These are phyloP conservation scores for Trisateles emortualis DNA, from an alignment of 2,888 invertebrate species.

Conservation along the genomic window DNA sequence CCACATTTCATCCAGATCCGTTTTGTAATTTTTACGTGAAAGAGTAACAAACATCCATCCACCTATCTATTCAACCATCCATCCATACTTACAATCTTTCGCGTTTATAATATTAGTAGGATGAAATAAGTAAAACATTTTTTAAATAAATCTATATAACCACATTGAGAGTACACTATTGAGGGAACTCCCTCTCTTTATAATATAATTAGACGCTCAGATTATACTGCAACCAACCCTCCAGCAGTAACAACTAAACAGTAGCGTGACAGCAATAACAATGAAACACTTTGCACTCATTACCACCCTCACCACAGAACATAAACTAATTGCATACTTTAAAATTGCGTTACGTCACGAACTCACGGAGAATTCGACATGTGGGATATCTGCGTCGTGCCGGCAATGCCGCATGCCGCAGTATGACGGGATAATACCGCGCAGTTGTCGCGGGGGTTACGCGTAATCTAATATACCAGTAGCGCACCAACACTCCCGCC, in stretches of 20 bases:
- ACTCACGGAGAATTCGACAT: constrained; percentile 25
- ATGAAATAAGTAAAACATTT: too few relatives aligned
- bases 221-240: not conserved
- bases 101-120: too few relatives aligned
- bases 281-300: constrained; percentile 19
- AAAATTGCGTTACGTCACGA: constrained; percentile 37
- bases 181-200: too few relatives aligned
- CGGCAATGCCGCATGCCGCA: not conserved
- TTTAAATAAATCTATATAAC: not conserved
- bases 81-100: too few relatives aligned
- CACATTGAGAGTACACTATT: too few relatives aligned
- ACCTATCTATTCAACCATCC: too few relatives aligned
- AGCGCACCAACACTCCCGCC: constrained; percentile 68
- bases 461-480: constrained; percentile 71
- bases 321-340: constrained; percentile 37
- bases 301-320: constrained; percentile 21
- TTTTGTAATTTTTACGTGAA: too few relatives aligned
- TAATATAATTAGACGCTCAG: not conserved
- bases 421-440: constrained; percentile 3
- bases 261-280: constrained; percentile 35
- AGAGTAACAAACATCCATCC: too few relatives aligned
- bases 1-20: too few relatives aligned
- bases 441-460: constrained; percentile 37
- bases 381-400: not conserved
- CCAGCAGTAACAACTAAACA: not conserved